Base-by-base conservation (phyloP, 2,888 invertebrate species). In the Epicampocera succincta region DNA sequence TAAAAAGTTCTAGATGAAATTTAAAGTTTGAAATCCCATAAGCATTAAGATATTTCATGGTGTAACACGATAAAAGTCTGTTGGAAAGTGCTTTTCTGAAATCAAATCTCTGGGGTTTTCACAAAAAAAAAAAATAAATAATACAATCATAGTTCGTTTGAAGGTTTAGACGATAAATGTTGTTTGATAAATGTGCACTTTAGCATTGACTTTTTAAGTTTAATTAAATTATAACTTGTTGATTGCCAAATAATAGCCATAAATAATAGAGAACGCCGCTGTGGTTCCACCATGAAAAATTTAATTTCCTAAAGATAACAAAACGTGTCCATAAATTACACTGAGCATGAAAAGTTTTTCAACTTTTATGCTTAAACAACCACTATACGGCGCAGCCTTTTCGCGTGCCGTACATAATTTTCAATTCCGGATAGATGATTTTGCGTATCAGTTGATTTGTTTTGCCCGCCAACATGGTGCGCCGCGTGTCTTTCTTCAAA, bases 361-460 rank as follows among this genome's bases (percentile, higher is more conserved):
- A 84, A 84, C 84, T 84, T 84, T 84, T 84, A 82, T 80, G 84
- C 83, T 83, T 83, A 65, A 84, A 87, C 89, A 90, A 90, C 90
- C 90, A 92, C 93, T 93, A 96, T 92, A 97, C 94, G 85, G 94
- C 94, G 91, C 97, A 96, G 83, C 96, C 96, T 87, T 94, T 94
- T 88, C 94, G 93, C 84, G 93, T 93, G 83, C 97, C 97, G 89
- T 95, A 97, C 83, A 97, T 93, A 85, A 95, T 94, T 90, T 95
- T 96, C 79, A 97, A 92, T 92, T 97, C 97, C 5, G 96, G 96
- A 89, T 95, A 94, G 86, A 97, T 96, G 69, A 95, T 94, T 87
- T 94, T 95, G 85, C 93, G 95, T 85, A 97, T 95, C 85, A 95
- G 93, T 83, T 93, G 92, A 87, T 95, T 95, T 85, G 97, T 97